Conservation (phyloP, 2,888 invertebrate species). For the Phalera bucephala region DNA sequence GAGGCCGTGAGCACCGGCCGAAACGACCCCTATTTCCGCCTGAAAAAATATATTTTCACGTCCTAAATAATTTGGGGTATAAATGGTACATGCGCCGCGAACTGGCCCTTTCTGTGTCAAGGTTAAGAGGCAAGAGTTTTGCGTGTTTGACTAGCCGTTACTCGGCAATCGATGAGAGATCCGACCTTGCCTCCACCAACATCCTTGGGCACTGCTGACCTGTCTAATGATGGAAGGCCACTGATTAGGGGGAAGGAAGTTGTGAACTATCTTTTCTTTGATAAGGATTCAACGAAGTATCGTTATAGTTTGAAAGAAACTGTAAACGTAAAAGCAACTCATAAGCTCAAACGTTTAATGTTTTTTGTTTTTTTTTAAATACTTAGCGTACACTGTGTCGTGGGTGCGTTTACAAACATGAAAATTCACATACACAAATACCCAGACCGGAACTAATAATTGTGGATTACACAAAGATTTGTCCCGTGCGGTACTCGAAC, state of each 20-base stretch:
- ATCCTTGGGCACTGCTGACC: constrained; percentile 68
- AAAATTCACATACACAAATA: too few relatives aligned
- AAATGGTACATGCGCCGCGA: constrained; percentile 43
- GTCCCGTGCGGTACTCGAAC: too few relatives aligned
- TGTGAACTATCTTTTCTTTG: too few relatives aligned
- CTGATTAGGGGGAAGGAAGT: constrained; percentile 19
- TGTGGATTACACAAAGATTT: too few relatives aligned
- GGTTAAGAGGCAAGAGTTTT: constrained; percentile 69
- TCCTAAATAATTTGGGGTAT: constrained; percentile 66
- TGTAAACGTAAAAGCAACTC: too few relatives aligned
- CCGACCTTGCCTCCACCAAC: constrained; percentile 68
- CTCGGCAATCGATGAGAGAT: constrained; percentile 75
- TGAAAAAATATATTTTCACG: constrained; percentile 40
- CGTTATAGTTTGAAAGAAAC: too few relatives aligned
- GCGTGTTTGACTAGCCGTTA: constrained; percentile 60
- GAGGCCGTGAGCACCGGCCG: constrained; percentile 17
- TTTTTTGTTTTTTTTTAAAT: too few relatives aligned
- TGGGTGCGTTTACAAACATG: too few relatives aligned
- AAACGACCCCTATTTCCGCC: constrained; percentile 51
- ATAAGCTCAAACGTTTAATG: too few relatives aligned
- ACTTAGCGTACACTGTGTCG: too few relatives aligned
- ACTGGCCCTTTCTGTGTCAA: constrained; percentile 77
- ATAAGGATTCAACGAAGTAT: too few relatives aligned
- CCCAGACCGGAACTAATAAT: too few relatives aligned
- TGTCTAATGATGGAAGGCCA: constrained; percentile 58